Evolutionary conservation across 2,113 vertebrate genomes (phyloP), one percentile per base, ranked within the genome.

Genomic region (Bungarus multicinctus): DNA sequence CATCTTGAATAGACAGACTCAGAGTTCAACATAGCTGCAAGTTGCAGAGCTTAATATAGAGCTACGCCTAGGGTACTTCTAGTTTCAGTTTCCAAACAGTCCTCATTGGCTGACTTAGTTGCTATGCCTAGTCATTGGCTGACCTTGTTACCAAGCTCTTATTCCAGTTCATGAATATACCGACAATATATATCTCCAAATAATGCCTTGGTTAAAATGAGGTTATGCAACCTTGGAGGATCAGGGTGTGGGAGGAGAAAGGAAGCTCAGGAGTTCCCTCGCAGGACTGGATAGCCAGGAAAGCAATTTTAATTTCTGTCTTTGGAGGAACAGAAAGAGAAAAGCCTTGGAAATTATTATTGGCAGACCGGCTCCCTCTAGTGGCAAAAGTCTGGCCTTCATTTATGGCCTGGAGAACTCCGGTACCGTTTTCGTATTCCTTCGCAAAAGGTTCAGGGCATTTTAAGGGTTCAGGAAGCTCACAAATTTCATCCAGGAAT

Each of bases 301-400:
- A 45, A 58, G 5, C 60, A 20, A 3, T 69, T 88, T 34, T 69
- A 2, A 6, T n/a, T 3, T n/a, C 27, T 52, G 5, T 4, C 18
- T 81, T 81, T 8, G 50, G 53, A 12, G 52, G 85, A 20, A 7
- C 1, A 27, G 55, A 74, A 74, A 74, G n/a, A 34, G 2, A 74
- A 74, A 64, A 50, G 30, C 3, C 45, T 22, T 60, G 4, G 16
- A 11, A 85, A 11, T 50, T 50, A 92, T 54, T 52, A 11, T 11
- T 91, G 69, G 45, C n/a, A 34, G 14, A 20, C 45, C 34, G 57
- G 27, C 69, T 86, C 93, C 93, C 74, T 92, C 93, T 89, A 18
- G 88, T 86, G 90, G 93, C 34, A 22, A 91, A 43, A 1, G 11
- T 34, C 11, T 39, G 8, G 5, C 9, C 12, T 25, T 47, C 7